phyloP scores from a whole-genome alignment of 2,888 invertebrate species.

The Monoplex corrugatus region DNA sequence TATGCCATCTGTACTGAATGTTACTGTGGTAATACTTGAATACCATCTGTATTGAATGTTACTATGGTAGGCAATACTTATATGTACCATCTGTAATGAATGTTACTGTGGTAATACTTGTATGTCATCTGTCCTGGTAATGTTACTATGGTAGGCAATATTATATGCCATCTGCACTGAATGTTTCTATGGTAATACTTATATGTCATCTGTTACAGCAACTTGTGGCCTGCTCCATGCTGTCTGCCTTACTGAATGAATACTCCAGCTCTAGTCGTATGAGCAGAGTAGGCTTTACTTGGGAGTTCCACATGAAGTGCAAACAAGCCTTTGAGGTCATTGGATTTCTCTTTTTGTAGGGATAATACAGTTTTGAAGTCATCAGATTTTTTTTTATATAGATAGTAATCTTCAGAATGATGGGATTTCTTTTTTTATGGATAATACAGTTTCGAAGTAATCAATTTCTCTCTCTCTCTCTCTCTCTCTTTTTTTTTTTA shows the following conservation, averaged over 20 bases:
- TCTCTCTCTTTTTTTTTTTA: neutral
- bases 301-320: conserved; percentile 92
- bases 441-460: too few species aligned
- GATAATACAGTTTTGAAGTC: conserved; percentile 86
- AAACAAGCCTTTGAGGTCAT: conserved; percentile 92
- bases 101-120: neutral
- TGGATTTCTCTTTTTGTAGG: too few species aligned
- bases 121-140: neutral
- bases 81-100: neutral
- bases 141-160: neutral
- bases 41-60: neutral
- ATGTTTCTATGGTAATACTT: neutral
- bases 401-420: too few species aligned
- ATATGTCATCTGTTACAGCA: conserved; percentile 84
- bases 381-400: too few species aligned
- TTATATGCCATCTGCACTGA: neutral
- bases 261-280: conserved; percentile 92
- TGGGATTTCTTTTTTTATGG: neutral
- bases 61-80: neutral
- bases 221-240: conserved; percentile 91
- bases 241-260: conserved; percentile 92
- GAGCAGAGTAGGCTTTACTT: conserved; percentile 92
- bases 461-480: neutral
- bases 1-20: neutral
- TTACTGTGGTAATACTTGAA: neutral